phyloP scores from a whole-genome alignment of 2,113 vertebrate species.

The Falcunculus frontatus region DNA sequence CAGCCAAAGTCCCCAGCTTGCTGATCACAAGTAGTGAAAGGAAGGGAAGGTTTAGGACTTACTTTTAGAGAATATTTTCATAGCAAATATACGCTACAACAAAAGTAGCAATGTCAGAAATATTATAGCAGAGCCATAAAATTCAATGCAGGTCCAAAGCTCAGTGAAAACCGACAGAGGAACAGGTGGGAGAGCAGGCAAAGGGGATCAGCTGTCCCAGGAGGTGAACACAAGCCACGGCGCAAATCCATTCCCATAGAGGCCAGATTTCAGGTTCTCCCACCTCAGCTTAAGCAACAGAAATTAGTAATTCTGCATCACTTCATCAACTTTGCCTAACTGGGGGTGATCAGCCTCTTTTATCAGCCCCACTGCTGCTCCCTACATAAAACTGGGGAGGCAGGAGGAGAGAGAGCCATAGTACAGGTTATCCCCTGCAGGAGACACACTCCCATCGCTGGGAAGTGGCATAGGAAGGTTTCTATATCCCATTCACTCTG shows the following conservation, averaged over 20 bases:
- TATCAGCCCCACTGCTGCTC: background rate
- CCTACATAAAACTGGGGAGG: accelerated
- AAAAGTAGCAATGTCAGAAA: background rate
- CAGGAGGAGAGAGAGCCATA: background rate
- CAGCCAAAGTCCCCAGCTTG: background rate
- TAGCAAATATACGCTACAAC: background rate
- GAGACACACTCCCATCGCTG: background rate
- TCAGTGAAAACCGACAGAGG: background rate
- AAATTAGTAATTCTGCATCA: background rate
- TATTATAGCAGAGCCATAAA: slow-evolving; percentile 22
- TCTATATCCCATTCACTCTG: background rate
- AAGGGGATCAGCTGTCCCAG: background rate
- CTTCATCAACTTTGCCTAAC: background rate
- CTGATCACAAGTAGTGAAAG: background rate
- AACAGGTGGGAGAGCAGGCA: background rate
- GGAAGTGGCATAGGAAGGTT: background rate
- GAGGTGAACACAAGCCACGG: background rate
- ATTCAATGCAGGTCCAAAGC: background rate
- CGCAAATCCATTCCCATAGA: slow-evolving; percentile 45
- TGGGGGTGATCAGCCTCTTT: background rate
- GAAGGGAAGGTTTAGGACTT: background rate
- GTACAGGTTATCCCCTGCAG: background rate
- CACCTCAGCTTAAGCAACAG: background rate
- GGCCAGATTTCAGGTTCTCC: slow-evolving; percentile 16
- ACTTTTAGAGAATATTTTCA: background rate